Evolutionary conservation across 2,113 vertebrate species (phyloP).

Genomic region (Campylomormyrus tamandua): DNA sequence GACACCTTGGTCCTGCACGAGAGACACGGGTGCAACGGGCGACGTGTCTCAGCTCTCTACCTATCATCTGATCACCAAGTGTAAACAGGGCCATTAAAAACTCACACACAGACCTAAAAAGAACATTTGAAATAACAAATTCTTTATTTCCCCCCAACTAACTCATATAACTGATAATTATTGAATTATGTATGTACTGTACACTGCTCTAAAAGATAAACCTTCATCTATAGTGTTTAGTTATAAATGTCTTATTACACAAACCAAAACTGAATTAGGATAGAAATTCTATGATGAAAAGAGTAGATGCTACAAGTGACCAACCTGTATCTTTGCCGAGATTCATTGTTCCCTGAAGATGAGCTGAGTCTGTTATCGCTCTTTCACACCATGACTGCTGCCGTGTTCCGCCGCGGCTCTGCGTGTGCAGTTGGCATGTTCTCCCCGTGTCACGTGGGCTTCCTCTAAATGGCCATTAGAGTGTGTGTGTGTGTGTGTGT

Average conservation of each 20-base stretch:
- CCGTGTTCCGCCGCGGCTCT: accelerated
- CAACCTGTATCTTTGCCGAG: neutral
- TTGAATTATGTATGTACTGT: neutral
- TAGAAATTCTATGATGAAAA: neutral
- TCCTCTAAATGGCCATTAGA: neutral
- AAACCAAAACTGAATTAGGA: neutral
- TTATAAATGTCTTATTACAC: neutral
- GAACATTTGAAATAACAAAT: neutral
- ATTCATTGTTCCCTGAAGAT: neutral
- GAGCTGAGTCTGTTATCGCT: neutral
- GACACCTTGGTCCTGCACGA: neutral
- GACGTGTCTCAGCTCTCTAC: neutral
- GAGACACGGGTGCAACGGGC: neutral
- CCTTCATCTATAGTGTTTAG: neutral
- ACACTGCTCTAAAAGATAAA: neutral
- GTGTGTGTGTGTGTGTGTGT: no score
- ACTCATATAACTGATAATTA: neutral
- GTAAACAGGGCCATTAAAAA: neutral
- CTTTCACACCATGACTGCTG: no score
- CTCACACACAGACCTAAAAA: neutral
- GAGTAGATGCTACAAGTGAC: neutral
- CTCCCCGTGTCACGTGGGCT: no score
- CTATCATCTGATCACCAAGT: neutral
- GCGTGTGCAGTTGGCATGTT: no score
- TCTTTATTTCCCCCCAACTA: neutral